Evolutionary conservation across 2,113 vertebrate genomes (phyloP).

Genomic region (Macquaria australasica): DNA sequence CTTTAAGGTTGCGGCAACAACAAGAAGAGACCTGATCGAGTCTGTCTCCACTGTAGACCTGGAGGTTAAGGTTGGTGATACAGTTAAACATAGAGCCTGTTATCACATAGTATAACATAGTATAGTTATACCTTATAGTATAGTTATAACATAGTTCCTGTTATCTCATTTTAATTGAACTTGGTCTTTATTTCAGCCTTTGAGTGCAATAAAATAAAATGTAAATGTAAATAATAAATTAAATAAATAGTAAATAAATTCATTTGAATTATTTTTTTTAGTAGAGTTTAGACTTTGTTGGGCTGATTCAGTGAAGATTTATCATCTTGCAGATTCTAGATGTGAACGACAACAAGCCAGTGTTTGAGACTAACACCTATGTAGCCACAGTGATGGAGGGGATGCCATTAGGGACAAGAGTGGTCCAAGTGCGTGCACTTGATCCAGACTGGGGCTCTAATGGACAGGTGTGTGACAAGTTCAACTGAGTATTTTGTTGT

Average conservation of each 20-base stretch:
- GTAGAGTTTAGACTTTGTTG: neutral
- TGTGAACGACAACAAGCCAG: conserved; percentile 95
- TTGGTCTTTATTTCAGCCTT: neutral
- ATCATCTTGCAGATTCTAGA: conserved; percentile 84
- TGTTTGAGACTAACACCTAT: conserved; percentile 91
- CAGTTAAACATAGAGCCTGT: neutral
- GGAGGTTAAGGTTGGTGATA: conserved; percentile 89
- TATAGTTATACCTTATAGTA: too few species aligned
- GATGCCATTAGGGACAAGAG: conserved; percentile 92
- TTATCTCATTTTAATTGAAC: neutral
- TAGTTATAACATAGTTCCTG: too few species aligned
- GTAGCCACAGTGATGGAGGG: conserved; percentile 96
- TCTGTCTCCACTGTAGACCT: conserved; percentile 91
- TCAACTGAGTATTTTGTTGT: neutral
- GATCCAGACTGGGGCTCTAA: conserved; percentile 95
- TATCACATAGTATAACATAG: too few species aligned
- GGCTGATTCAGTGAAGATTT: neutral
- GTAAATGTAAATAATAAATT: too few species aligned
- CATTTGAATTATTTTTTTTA: neutral
- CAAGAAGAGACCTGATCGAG: conserved; percentile 90
- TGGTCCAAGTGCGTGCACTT: conserved; percentile 91
- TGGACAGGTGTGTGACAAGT: conserved; percentile 84
- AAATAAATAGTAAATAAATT: too few species aligned
- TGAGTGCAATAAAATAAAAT: neutral
- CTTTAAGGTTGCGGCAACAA: conserved; percentile 92